phyloP scores from a whole-genome alignment of 2,888 invertebrate genomes.

The Odiellus spinosus region DNA sequence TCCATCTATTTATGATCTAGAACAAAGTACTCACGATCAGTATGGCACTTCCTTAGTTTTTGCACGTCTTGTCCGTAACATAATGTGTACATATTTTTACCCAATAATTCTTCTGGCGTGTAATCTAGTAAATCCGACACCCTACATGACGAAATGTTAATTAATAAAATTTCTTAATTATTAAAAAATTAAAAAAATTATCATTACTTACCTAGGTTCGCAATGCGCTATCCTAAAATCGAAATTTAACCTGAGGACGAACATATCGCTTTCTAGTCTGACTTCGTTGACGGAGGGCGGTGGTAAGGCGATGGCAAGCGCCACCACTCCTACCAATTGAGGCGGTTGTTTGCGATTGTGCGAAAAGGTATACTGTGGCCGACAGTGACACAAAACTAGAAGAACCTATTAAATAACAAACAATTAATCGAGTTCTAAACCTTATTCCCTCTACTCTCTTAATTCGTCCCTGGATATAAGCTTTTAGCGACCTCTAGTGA shows the following conservation, averaged over 20 bases:
- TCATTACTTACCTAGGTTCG: constrained; percentile 59
- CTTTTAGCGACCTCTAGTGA: too few species aligned
- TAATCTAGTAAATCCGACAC: constrained; percentile 85
- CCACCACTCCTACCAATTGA: constrained; percentile 64
- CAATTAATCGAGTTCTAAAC: too few species aligned
- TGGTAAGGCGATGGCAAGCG: constrained; percentile 84
- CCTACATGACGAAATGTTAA: constrained; percentile 35
- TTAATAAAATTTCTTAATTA: not conserved
- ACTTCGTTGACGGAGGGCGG: constrained; percentile 96
- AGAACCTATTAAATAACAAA: constrained; percentile 55
- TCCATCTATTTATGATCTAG: too few species aligned
- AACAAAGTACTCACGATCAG: constrained; percentile 63
- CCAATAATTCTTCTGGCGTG: constrained; percentile 79
- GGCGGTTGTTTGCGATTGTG: constrained; percentile 53
- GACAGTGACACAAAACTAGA: constrained; percentile 70
- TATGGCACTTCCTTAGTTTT: constrained; percentile 81
- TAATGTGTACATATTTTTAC: constrained; percentile 79
- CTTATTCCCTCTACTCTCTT: too few species aligned
- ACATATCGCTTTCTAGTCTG: constrained; percentile 61
- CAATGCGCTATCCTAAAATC: constrained; percentile 94
- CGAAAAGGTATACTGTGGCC: constrained; percentile 84
- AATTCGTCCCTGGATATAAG: too few species aligned
- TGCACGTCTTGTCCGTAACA: constrained; percentile 93
- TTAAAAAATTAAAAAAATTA: constrained; percentile 1
- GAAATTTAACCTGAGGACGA: constrained; percentile 87